Percentiles rank a stretch among this genome's conserved stretches.
Evolutionary conservation across 2,113 vertebrate genomes (phyloP).

Genomic region (Burhinus oedicnemus): DNA sequence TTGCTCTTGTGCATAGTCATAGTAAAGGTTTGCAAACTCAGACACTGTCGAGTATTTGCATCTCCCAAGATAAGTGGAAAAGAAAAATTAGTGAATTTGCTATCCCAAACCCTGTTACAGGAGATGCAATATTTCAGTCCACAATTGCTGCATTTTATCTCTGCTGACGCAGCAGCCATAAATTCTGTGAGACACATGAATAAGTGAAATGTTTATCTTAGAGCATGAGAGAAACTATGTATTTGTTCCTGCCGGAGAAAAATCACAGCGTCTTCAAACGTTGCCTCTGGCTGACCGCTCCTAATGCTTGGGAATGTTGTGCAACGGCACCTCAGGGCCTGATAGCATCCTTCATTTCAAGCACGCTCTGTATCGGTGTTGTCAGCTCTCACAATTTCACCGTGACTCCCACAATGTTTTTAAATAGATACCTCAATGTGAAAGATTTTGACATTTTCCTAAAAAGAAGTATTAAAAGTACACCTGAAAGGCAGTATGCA

Average conservation of each 20-base stretch:
- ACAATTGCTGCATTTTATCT: background rate
- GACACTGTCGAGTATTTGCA: background rate
- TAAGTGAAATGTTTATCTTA: slow-evolving; percentile 7
- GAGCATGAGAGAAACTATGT: background rate
- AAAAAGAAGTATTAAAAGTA: background rate
- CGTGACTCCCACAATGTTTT: background rate
- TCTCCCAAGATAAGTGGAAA: background rate
- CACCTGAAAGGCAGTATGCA: background rate
- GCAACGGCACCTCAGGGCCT: background rate
- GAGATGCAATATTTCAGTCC: background rate
- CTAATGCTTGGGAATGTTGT: background rate
- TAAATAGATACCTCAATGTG: background rate
- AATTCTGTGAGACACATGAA: background rate
- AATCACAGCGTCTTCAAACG: background rate
- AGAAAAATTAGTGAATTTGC: background rate
- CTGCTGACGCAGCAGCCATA: background rate
- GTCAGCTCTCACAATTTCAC: background rate
- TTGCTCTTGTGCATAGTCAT: background rate
- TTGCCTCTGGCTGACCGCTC: background rate
- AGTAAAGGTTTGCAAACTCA: background rate
- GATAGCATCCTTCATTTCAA: background rate
- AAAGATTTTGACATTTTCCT: background rate
- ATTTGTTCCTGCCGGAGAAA: background rate
- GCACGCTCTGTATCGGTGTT: background rate
- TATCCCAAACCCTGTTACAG: background rate